Percentiles rank a stretch among this genome's conserved stretches.
Conservation (phyloP, 1,140 invertebrate species). For the Cecropterus lyciades region DNA sequence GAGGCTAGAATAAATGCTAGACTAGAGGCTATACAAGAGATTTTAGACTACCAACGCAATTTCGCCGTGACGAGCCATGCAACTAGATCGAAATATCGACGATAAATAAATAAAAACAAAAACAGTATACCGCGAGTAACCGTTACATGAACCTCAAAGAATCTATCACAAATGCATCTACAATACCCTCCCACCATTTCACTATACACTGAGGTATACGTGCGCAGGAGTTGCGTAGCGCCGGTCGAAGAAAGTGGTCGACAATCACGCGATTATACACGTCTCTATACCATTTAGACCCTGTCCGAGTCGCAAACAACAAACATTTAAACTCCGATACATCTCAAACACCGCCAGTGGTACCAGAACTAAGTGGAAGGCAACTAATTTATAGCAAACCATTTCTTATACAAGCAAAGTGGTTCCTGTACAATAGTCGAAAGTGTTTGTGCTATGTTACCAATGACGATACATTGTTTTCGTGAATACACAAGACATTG, state of each 20-base stretch:
- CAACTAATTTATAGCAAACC: too few species aligned
- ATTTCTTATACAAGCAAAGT: slow-evolving; percentile 1
- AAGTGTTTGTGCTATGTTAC: slow-evolving; percentile 28
- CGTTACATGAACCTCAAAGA: too few species aligned
- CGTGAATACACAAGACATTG: slow-evolving; percentile 6
- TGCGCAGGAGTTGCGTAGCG: slow-evolving; percentile 46
- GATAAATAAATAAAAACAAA: too few species aligned
- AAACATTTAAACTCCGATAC: slow-evolving; percentile 7
- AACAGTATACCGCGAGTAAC: too few species aligned
- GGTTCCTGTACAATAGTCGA: slow-evolving; percentile 2
- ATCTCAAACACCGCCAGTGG: slow-evolving; percentile 2
- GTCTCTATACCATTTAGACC: background rate
- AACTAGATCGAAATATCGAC: too few species aligned
- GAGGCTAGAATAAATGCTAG: too few species aligned
- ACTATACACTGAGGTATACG: slow-evolving; percentile 35
- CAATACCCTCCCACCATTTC: slow-evolving; percentile 48
- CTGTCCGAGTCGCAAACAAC: background rate
- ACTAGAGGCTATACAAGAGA: too few species aligned
- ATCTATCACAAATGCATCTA: too few species aligned
- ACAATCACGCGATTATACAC: slow-evolving; percentile 26
- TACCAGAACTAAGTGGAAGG: too few species aligned
- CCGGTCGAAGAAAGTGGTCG: slow-evolving; percentile 51
- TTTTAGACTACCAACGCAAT: too few species aligned
- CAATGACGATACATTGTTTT: slow-evolving; percentile 9
- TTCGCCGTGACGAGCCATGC: too few species aligned